Evolutionary conservation across 2,113 vertebrate species (phyloP).

Genomic region (Nothocercus nigrocapillus): DNA sequence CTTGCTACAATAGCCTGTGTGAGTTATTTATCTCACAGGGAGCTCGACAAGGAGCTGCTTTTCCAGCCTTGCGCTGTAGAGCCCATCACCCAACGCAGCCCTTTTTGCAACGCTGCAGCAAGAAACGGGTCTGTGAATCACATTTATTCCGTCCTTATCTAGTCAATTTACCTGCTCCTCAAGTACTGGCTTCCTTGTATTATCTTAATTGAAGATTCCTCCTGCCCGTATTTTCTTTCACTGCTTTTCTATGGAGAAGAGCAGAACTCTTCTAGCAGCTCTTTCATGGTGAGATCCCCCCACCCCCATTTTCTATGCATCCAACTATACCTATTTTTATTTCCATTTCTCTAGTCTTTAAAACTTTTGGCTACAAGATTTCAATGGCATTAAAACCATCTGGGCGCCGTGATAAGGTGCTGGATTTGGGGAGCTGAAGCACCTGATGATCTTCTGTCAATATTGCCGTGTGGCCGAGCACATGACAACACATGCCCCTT

Average conservation of each 20-base stretch:
- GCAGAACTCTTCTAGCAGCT: neutral
- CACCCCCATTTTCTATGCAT: neutral
- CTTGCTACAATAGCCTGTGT: constrained; percentile 29
- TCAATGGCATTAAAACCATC: neutral
- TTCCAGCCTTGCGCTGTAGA: constrained; percentile 20
- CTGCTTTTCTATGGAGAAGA: neutral
- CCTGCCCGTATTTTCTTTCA: constrained; percentile 23
- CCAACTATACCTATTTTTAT: neutral
- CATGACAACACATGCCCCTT: neutral
- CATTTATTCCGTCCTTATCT: constrained; percentile 62
- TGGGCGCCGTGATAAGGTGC: neutral
- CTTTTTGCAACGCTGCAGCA: constrained; percentile 47
- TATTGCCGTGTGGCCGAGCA: fast-evolving
- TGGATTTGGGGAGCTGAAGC: neutral
- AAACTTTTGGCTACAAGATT: neutral
- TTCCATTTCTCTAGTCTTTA: neutral
- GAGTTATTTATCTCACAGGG: constrained; percentile 57
- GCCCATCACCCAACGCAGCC: constrained; percentile 58
- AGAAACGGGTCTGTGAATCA: constrained; percentile 52
- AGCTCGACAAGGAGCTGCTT: constrained; percentile 38
- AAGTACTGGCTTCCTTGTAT: constrained; percentile 68
- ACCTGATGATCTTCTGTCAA: neutral
- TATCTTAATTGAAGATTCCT: constrained; percentile 64
- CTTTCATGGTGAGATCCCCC: neutral
- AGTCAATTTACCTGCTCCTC: constrained; percentile 52